Base-by-base conservation (phyloP, 2,113 vertebrate genomes). In the Pseudopipra pipra region DNA sequence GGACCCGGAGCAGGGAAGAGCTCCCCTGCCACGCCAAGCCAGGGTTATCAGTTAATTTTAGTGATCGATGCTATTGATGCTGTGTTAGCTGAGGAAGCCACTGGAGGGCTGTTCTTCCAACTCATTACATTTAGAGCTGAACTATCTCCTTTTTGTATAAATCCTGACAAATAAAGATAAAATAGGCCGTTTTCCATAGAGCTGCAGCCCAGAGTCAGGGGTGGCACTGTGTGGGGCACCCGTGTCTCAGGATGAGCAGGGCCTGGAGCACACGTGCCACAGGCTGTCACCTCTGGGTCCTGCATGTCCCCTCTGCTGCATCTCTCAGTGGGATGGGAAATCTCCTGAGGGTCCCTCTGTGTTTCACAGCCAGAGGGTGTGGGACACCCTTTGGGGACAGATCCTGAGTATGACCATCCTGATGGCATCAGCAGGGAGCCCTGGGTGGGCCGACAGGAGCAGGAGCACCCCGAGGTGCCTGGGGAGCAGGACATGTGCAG, bases 101-200 rank as follows among this genome's bases (percentile, higher is more conserved):
- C 98, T 95, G 92, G 98, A 97, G 98, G 96, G 97, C 97, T 96
- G 92, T 98, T 98, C 97, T 97, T 97, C 96, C 96, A 97, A 96
- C 97, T 97, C 97, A 97, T 97, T 97, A 97, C 96, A 85, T 80
- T 97, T 96, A 96, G 97, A 97, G 96, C 90, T 98, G 97, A 98
- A 97, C 97, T 98, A 96, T 97, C 97, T 97, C 97, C 96, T 96
- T 96, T 96, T 95, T 96, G 78, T 97, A 97, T 97, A 97, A 98
- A 97, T 97, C 96, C 96, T 98, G 97, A 97, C 97, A 97, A 96
- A 94, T 96, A 95, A 96, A 97, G 96, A 97, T 96, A 92, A 97
- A 98, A 96, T 93, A 95, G 94, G 13, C 73, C 31, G 16, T 89
- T 96, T 96, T 94, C 93, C 8, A 2, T 43, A 6, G 74, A 72